These are phyloP conservation scores for Calliphora vomitoria DNA, from an alignment of 2,888 invertebrate species.

Conservation along the genomic window DNA sequence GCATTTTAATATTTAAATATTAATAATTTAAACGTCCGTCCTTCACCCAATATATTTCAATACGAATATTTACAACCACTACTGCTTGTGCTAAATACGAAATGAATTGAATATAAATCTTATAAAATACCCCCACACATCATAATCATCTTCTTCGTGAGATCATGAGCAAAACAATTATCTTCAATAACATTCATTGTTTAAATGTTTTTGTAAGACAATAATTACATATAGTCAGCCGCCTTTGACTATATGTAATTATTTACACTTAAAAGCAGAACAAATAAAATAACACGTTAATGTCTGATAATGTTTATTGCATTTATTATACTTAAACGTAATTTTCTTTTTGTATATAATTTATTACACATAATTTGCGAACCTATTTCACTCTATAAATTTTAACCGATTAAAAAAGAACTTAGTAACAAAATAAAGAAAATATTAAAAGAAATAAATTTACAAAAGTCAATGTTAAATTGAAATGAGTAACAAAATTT, in stretches of 20 bases:
- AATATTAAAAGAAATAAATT: not conserved
- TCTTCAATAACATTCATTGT: constrained; percentile 40
- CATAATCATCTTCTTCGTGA: not conserved
- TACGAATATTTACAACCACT: constrained; percentile 11
- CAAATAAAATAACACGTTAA: not conserved
- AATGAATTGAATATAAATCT: constrained; percentile 16
- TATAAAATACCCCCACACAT: not conserved
- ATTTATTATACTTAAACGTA: not conserved
- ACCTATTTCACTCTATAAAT: not conserved
- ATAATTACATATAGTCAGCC: no score
- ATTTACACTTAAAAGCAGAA: constrained; percentile 5
- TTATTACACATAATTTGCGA: not conserved
- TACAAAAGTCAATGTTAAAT: not conserved
- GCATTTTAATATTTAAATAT: not conserved
- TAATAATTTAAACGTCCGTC: constrained; percentile 36
- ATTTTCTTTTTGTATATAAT: not conserved
- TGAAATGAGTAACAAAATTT: no score
- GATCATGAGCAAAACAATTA: constrained; percentile 27
- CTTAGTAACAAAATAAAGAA: not conserved
- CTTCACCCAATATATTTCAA: constrained; percentile 50
- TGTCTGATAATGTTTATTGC: constrained; percentile 2
- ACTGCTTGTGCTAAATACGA: constrained; percentile 28
- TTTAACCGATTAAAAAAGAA: not conserved
- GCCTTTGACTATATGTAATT: not conserved
- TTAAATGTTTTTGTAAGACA: not conserved